A percentile compares a stretch with the other conserved stretches of the same genome.
Conservation (phyloP, 1,140 invertebrate genomes). For the Diorhabda sublineata region DNA sequence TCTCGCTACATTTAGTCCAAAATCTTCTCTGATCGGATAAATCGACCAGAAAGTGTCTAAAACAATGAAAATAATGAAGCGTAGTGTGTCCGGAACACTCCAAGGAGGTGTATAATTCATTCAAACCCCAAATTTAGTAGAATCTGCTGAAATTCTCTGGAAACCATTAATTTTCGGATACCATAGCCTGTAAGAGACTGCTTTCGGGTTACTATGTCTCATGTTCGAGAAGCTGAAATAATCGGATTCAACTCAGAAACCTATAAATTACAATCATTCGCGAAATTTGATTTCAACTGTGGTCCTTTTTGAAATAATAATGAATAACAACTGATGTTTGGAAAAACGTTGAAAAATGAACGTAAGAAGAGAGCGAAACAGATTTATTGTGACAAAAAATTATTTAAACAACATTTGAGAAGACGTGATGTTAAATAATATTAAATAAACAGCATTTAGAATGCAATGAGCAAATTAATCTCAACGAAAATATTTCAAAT, state of each 20-base stretch:
- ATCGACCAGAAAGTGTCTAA: slow-evolving; percentile 6
- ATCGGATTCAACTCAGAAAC: slow-evolving; percentile 8
- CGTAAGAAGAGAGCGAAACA: no score
- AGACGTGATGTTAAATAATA: no score
- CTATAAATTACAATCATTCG: slow-evolving; percentile 3
- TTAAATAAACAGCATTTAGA: no score
- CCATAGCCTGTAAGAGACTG: slow-evolving; percentile 5
- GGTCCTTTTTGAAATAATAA: no score
- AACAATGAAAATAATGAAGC: slow-evolving; percentile 12
- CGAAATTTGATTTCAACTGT: no score
- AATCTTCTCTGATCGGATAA: slow-evolving; percentile 8
- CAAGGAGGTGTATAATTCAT: slow-evolving; percentile 15
- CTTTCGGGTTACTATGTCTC: slow-evolving; percentile 4
- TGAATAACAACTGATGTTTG: no score
- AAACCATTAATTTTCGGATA: slow-evolving; percentile 13
- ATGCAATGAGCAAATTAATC: no score
- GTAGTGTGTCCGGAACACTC: slow-evolving; percentile 3
- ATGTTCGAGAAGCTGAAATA: slow-evolving; percentile 11
- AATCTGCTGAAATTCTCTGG: slow-evolving; percentile 8
- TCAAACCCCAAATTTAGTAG: slow-evolving; percentile 5
- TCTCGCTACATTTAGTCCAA: slow-evolving; percentile 3
- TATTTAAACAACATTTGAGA: no score
- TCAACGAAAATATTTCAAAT: no score
- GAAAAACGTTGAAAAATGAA: no score
- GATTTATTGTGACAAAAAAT: no score